These are phyloP conservation scores for Orchesella flavescens DNA, from an alignment of 2,888 invertebrate species.

Conservation along the genomic window DNA sequence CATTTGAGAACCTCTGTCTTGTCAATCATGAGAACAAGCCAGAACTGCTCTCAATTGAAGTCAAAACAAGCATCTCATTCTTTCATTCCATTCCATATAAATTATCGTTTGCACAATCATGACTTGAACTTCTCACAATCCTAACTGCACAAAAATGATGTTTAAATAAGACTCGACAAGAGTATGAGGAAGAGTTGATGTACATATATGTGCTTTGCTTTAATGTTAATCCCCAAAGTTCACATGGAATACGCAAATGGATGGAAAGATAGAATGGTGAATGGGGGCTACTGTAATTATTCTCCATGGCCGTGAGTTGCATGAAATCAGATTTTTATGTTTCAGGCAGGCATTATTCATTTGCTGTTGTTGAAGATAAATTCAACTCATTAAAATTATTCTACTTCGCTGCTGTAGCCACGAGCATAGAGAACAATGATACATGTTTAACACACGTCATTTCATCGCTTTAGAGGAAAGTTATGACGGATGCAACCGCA, in stretches of 20 bases:
- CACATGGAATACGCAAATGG: constrained; percentile 1
- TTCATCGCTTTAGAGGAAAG: constrained; percentile 16
- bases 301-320: constrained; percentile 46
- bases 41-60: too few relatives aligned
- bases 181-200: too few relatives aligned
- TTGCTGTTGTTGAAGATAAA: constrained; percentile 11
- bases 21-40: too few relatives aligned
- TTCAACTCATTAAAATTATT: constrained; percentile 35
- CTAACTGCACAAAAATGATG: not conserved
- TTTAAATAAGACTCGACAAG: constrained; percentile 2
- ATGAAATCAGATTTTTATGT: constrained; percentile 29
- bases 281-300: constrained; percentile 6
- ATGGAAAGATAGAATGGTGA: too few relatives aligned
- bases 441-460: constrained; percentile 20
- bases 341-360: not conserved
- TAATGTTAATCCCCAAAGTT: constrained; percentile 14
- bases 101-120: not conserved
- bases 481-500: constrained; percentile 30
- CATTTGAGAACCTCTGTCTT: too few relatives aligned
- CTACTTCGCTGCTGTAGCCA: not conserved
- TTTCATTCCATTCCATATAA: not conserved
- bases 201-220: not conserved
- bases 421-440: constrained; percentile 43
- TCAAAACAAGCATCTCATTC: not conserved
- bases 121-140: not conserved